Percentiles rank a stretch among this genome's conserved stretches.
These are phyloP conservation scores for Helicoverpa assulta DNA, from an alignment of 2,888 invertebrate genomes.

Conservation along the genomic window DNA sequence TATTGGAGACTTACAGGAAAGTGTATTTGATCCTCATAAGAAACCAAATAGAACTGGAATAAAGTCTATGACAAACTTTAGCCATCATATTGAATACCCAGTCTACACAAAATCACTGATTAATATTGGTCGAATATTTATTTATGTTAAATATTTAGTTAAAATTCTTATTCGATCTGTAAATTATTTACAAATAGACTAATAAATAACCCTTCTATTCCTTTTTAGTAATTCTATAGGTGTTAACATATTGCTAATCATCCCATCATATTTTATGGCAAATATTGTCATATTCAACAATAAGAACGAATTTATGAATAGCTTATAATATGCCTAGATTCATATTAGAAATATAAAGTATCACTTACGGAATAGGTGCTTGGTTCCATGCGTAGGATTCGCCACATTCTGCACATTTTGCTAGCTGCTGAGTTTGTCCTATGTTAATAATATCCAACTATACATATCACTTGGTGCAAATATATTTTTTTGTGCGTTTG, in stretches of 20 bases:
- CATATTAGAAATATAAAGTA: conserved; percentile 26
- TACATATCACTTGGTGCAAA: background rate
- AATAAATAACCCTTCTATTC: conserved; percentile 27
- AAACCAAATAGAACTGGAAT: too few species aligned
- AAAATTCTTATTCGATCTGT: conserved; percentile 20
- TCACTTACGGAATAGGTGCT: conserved; percentile 38
- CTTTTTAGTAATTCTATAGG: conserved; percentile 39
- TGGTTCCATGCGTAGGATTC: conserved; percentile 57
- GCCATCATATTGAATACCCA: too few species aligned
- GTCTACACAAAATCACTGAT: too few species aligned
- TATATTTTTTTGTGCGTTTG: background rate
- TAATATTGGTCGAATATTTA: too few species aligned
- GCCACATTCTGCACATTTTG: conserved; percentile 46
- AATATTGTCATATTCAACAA: conserved; percentile 36
- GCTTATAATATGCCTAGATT: conserved; percentile 27
- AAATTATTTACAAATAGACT: conserved; percentile 16
- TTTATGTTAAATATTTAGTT: background rate
- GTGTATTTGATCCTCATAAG: too few species aligned
- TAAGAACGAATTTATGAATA: conserved; percentile 31
- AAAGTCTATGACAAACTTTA: too few species aligned
- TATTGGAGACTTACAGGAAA: too few species aligned
- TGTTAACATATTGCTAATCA: conserved; percentile 35
- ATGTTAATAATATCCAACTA: conserved; percentile 20
- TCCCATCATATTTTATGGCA: conserved; percentile 35
- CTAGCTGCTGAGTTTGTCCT: conserved; percentile 38